Conservation (phyloP, 2,888 invertebrate species). For the Clepsis dumicolana region DNA sequence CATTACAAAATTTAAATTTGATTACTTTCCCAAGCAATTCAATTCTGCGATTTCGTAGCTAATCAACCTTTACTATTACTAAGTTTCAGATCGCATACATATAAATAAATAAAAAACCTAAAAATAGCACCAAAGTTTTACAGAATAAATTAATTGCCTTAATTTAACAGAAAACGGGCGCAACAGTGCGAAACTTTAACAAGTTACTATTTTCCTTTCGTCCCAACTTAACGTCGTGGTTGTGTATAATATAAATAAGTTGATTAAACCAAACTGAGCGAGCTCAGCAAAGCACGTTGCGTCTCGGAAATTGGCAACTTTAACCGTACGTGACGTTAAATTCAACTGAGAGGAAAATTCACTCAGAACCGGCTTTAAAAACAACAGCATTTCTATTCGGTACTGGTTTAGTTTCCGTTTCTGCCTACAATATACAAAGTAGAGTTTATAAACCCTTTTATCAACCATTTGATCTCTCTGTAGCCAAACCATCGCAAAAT, state of each 20-base stretch:
- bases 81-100: too few species aligned
- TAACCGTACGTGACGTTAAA: constrained; percentile 39
- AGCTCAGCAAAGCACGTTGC: constrained; percentile 26
- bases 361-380: constrained; percentile 32
- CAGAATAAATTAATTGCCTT: too few species aligned
- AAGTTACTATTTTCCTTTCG: not conserved
- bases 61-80: too few species aligned
- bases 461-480: not conserved
- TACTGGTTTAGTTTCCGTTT: constrained; percentile 13
- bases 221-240: not conserved
- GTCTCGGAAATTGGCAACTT: constrained; percentile 38
- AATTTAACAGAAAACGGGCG: not conserved
- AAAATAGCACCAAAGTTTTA: too few species aligned
- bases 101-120: not conserved
- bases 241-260: constrained; percentile 17
- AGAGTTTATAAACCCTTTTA: constrained; percentile 5
- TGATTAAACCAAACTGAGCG: constrained; percentile 36
- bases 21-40: not conserved
- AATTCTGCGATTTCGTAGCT: too few species aligned
- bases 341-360: constrained; percentile 38
- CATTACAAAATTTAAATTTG: not conserved
- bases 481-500: not conserved
- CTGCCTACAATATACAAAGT: not conserved
- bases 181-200: not conserved
- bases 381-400: constrained; percentile 17